Conservation (phyloP, 2,113 vertebrate genomes). For the Channa argus region DNA sequence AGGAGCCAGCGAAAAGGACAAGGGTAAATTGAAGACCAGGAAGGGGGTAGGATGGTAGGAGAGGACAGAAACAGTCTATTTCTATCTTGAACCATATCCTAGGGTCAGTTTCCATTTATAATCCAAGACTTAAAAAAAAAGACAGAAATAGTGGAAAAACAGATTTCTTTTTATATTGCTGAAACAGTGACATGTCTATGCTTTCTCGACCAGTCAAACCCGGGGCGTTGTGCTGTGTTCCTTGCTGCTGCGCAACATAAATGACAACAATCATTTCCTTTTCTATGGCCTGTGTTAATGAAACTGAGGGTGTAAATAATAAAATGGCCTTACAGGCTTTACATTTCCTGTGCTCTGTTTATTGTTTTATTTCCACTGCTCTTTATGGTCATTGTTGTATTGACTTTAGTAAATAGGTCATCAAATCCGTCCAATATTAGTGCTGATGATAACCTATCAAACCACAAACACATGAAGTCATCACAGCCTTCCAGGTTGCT, state of each 20-base stretch:
- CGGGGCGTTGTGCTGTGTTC: slow-evolving; percentile 53
- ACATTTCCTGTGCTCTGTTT: slow-evolving; percentile 56
- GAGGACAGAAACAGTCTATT: slow-evolving; percentile 46
- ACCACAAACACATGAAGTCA: slow-evolving; percentile 73
- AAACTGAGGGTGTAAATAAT: slow-evolving; percentile 60
- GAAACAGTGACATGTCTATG: slow-evolving; percentile 60
- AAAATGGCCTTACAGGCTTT: slow-evolving; percentile 25
- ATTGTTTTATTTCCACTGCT: slow-evolving; percentile 30
- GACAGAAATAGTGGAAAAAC: slow-evolving; percentile 41
- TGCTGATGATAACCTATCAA: slow-evolving; percentile 75
- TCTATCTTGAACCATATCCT: slow-evolving; percentile 39
- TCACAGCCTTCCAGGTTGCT: slow-evolving; percentile 48
- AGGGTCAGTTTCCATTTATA: slow-evolving; percentile 68
- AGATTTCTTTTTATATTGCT: slow-evolving; percentile 53
- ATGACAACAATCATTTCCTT: slow-evolving; percentile 62
- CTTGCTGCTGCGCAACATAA: slow-evolving; percentile 66
- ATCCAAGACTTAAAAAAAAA: slow-evolving; percentile 22
- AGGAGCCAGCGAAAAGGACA: slow-evolving; percentile 36
- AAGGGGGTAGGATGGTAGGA: background rate
- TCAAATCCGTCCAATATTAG: slow-evolving; percentile 59
- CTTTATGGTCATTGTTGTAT: slow-evolving; percentile 66
- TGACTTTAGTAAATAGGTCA: slow-evolving; percentile 79
- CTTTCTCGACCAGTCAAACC: slow-evolving; percentile 33
- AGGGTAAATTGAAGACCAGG: slow-evolving; percentile 26
- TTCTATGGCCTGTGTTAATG: slow-evolving; percentile 49